Percentiles rank a stretch among this genome's conserved stretches.
These are phyloP conservation scores for Drosophila recens DNA, from an alignment of 2,888 invertebrate genomes.

Conservation along the genomic window DNA sequence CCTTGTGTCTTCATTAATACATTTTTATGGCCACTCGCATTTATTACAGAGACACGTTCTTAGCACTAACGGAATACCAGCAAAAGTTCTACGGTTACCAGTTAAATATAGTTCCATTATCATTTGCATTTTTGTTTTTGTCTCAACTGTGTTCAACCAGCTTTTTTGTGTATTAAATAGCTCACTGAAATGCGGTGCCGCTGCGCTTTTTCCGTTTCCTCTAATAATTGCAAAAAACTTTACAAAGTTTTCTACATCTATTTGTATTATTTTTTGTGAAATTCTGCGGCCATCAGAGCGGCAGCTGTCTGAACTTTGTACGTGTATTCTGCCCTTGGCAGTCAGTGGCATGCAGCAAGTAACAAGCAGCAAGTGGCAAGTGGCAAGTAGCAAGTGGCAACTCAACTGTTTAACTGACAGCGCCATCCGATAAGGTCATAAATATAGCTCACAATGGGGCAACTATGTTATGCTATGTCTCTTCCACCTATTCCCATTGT, in stretches of 20 bases:
- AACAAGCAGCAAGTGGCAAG: conserved; percentile 29
- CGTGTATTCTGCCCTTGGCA: conserved; percentile 23
- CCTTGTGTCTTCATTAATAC: conserved; percentile 74
- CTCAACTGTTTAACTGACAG: conserved; percentile 44
- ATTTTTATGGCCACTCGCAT: conserved; percentile 61
- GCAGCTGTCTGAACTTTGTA: conserved; percentile 51
- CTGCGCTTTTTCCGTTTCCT: conserved; percentile 48
- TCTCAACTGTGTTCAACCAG: conserved; percentile 43
- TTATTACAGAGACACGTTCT: conserved; percentile 21
- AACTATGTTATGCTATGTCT: conserved; percentile 17
- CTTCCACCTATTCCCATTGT: background rate
- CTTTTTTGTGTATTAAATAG: conserved; percentile 22
- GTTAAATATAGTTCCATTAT: conserved; percentile 1
- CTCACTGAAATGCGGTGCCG: conserved; percentile 46
- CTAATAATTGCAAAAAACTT: conserved; percentile 51
- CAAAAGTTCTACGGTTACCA: background rate
- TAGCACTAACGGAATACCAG: background rate
- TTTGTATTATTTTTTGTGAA: background rate
- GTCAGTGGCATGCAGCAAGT: conserved; percentile 25
- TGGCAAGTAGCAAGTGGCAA: conserved; percentile 31
- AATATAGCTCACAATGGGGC: conserved; percentile 38
- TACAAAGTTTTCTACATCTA: conserved; percentile 19
- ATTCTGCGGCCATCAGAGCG: conserved; percentile 14
- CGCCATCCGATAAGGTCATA: conserved; percentile 45
- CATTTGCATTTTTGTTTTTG: conserved; percentile 49